phyloP scores from a whole-genome alignment of 2,113 vertebrate genomes.

The Salvator merianae region DNA sequence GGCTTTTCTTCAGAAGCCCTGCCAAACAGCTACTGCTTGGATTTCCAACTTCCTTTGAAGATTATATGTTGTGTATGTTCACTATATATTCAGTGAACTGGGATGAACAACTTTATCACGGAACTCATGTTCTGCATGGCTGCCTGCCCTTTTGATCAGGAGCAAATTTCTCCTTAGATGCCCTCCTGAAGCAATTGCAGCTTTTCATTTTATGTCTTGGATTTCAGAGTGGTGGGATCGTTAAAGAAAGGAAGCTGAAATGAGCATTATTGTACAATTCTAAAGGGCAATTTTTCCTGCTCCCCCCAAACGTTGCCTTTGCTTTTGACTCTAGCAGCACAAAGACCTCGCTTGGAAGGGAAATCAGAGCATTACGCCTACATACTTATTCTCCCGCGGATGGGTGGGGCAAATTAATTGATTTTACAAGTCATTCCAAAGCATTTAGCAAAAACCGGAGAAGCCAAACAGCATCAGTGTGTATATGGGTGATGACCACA shows the following conservation, averaged over 20 bases:
- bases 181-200: conserved; percentile 8
- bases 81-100: rapidly evolving
- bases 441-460: neutral
- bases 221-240: neutral
- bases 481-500: neutral
- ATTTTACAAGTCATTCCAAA: neutral
- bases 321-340: too few species aligned
- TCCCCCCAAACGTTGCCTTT: too few species aligned
- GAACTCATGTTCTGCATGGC: neutral
- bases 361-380: neutral
- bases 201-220: neutral
- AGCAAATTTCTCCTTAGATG: conserved; percentile 3
- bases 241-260: neutral
- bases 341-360: neutral
- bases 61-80: conserved; percentile 23
- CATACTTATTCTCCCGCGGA: neutral
- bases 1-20: conserved; percentile 51
- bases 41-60: conserved; percentile 12
- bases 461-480: neutral
- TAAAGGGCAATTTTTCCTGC: neutral
- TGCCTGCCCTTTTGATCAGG: neutral
- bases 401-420: neutral
- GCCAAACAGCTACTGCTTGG: conserved; percentile 46
- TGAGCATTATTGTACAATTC: neutral
- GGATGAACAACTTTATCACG: conserved; percentile 7